Evolutionary conservation across 1,140 invertebrate genomes (phyloP).

Genomic region (Bombyx mori): ASM3026992v2 NC_085115.1:6510501-6511000

Average conservation of each 20-base stretch:
- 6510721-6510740: constrained; percentile 77
- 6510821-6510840: too few relatives aligned
- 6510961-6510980: too few relatives aligned
- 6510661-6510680: constrained; percentile 84
- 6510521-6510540: neutral
- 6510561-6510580: constrained; percentile 47
- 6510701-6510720: constrained; percentile 80
- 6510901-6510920: too few relatives aligned
- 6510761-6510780: constrained; percentile 85
- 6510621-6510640: constrained; percentile 73
- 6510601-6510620: constrained; percentile 15
- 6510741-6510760: constrained; percentile 81
- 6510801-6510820: constrained; percentile 76
- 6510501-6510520: too few relatives aligned
- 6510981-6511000: too few relatives aligned
- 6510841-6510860: neutral
- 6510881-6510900: too few relatives aligned
- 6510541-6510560: neutral
- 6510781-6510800: constrained; percentile 81
- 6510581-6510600: constrained; percentile 35
- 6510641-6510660: constrained; percentile 83
- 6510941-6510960: too few relatives aligned
- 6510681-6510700: constrained; percentile 80
- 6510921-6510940: too few relatives aligned
- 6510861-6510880: neutral